phyloP scores from a whole-genome alignment of 2,888 invertebrate species.

The Phengaris alcon region DNA sequence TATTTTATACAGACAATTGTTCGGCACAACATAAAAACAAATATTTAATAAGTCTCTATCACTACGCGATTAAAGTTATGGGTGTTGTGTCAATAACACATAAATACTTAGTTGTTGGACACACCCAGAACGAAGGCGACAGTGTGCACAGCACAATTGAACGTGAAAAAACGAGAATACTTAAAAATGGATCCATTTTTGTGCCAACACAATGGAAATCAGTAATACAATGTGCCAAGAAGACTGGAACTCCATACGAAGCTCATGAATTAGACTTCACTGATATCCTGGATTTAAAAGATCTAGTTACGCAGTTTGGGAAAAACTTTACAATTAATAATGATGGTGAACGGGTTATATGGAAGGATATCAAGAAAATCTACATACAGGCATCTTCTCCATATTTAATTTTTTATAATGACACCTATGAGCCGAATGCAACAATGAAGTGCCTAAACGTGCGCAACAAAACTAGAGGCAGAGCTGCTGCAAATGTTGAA shows the following conservation, averaged over 20 bases:
- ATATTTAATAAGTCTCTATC: too few relatives aligned
- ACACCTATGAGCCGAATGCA: constrained; percentile 1
- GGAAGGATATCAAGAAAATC: constrained; percentile 21
- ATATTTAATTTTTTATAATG: constrained; percentile 19
- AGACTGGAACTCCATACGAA: constrained; percentile 1
- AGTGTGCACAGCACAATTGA: too few relatives aligned
- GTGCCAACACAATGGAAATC: constrained; percentile 30
- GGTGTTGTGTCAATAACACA: too few relatives aligned
- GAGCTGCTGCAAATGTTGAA: too few relatives aligned
- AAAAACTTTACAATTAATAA: constrained; percentile 27
- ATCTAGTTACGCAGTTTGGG: constrained; percentile 22
- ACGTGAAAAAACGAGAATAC: too few relatives aligned
- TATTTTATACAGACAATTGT: too few relatives aligned
- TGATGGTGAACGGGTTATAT: constrained; percentile 21
- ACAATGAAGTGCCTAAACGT: constrained; percentile 18
- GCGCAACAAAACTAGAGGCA: constrained; percentile 22
- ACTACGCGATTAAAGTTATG: too few relatives aligned
- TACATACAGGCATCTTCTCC: constrained; percentile 20
- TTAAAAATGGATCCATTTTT: constrained; percentile 31
- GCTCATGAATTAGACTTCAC: constrained; percentile 15
- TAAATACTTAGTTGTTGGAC: too few relatives aligned
- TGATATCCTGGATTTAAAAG: constrained; percentile 25
- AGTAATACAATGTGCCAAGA: constrained; percentile 30
- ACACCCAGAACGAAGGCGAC: too few relatives aligned
- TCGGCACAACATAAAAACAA: too few relatives aligned